Percentiles rank a stretch among this genome's conserved stretches.
Conservation (phyloP, 2,888 invertebrate species). For the Crepidodera aurea region DNA sequence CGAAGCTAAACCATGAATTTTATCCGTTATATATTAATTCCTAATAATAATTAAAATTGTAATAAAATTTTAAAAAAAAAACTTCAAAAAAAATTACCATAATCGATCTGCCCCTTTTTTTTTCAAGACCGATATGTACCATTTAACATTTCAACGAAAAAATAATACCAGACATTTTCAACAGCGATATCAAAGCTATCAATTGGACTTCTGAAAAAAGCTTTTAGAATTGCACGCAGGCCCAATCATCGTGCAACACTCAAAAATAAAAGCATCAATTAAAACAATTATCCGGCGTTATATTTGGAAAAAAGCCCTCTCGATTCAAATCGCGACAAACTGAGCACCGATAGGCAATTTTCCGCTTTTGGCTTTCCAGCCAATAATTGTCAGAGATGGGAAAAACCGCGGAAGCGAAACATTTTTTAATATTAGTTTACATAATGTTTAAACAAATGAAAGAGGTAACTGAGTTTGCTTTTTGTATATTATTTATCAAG, state of each 20-base stretch:
- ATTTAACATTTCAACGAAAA: too few relatives aligned
- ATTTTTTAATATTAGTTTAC: too few relatives aligned
- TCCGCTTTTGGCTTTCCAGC: neutral
- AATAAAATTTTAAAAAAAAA: too few relatives aligned
- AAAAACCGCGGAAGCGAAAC: neutral
- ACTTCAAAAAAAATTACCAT: too few relatives aligned
- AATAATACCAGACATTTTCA: neutral
- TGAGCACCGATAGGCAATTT: slow-evolving; percentile 1
- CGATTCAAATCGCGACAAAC: slow-evolving; percentile 3
- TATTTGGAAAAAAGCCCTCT: slow-evolving; percentile 1
- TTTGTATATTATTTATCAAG: too few relatives aligned
- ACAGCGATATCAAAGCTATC: neutral
- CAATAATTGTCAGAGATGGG: neutral
- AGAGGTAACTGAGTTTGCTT: too few relatives aligned
- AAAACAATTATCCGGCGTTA: slow-evolving; percentile 16
- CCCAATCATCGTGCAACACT: slow-evolving; percentile 7
- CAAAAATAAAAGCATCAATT: slow-evolving; percentile 24
- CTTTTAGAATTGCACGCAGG: neutral
- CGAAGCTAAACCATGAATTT: too few relatives aligned
- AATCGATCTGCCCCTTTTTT: too few relatives aligned
- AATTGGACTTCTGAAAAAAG: neutral
- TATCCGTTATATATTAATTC: too few relatives aligned
- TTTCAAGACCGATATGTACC: too few relatives aligned
- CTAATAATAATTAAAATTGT: too few relatives aligned
- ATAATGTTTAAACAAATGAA: too few relatives aligned